Base-by-base conservation (phyloP, 2,888 invertebrate genomes). In the Acronicta alni region DNA sequence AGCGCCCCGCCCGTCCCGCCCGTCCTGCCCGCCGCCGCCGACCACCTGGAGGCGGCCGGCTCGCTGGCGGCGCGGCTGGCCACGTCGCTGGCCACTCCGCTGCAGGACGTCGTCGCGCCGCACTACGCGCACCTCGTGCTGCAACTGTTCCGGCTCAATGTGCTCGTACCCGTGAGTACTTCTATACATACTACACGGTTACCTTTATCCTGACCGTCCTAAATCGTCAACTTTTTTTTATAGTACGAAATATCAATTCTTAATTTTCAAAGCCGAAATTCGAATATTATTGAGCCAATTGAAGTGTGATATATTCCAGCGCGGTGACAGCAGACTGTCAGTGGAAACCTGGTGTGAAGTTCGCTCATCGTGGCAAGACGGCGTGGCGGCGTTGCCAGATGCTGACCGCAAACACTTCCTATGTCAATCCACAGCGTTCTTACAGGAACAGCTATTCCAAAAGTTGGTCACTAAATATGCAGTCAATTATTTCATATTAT, bases 321-420 rank as follows among this genome's bases (percentile, higher is more conserved):
- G 83, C 62, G 74, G 92, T 75, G 72, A 79, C 77, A 16, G 57
- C 3, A 55, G 67, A 0, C 62, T 95, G 54, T 85, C 90, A 0
- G 64, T 86, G 57, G 95, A 95, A 66, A 95, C 95, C 12, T 85
- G 95, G 72, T 90, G 92, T 90, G 96, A 95, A 85, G 87, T 94
- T 38, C 94, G 92, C 17, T 92, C 95, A 15, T 93, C 95, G 39
- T 95, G 96, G 95, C 95, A 95, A 78, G 95, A 95, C 83, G 86
- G 77, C 12, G 55, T 65, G 46, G 52, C 51, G 16, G 70, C 76
- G 47, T 69, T 81, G 44, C 35, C 65, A 4, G 26, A 23, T 5
- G 49, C 10, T 7, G 41, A 23, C n/a, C 71, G 35, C 15, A 12
- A n/a, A 16, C 37, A 2, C 55, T 26, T 57, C 2, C 58, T 60